Percentiles rank a stretch among this genome's conserved stretches.
These are phyloP conservation scores for Cepaea hortensis DNA, from an alignment of 2,888 invertebrate genomes.

Conservation along the genomic window DNA sequence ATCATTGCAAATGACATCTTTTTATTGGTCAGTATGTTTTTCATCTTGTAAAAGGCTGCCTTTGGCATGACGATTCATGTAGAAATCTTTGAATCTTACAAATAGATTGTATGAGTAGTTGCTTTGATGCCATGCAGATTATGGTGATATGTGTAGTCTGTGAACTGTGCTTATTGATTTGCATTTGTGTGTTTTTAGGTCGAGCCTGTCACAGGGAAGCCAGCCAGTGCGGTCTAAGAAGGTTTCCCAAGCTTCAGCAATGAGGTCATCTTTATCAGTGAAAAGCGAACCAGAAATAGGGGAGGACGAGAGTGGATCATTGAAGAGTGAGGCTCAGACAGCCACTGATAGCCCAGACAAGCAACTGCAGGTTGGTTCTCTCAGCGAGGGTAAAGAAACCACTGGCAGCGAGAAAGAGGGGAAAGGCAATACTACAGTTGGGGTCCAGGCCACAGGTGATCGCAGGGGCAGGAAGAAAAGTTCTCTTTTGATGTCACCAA, in stretches of 20 bases:
- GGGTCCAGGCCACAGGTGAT: not conserved
- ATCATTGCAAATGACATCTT: no score
- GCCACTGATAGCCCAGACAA: no score
- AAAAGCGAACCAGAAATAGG: not conserved
- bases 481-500: not conserved
- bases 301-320: not conserved
- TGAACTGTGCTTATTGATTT: not conserved
- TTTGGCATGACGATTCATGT: no score
- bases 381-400: not conserved
- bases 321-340: not conserved
- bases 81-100: no score
- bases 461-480: conserved; percentile 21
- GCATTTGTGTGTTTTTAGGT: conserved; percentile 9
- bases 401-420: conserved; percentile 6
- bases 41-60: no score
- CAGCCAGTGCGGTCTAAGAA: not conserved
- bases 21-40: no score
- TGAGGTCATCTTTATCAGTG: not conserved
- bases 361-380: not conserved
- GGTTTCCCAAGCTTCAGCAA: no score
- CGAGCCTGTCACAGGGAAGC: not conserved
- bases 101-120: no score
- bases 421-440: not conserved
- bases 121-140: no score
- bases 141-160: no score